These are phyloP conservation scores for Riparia riparia DNA, from an alignment of 2,113 vertebrate species.

Conservation along the genomic window DNA sequence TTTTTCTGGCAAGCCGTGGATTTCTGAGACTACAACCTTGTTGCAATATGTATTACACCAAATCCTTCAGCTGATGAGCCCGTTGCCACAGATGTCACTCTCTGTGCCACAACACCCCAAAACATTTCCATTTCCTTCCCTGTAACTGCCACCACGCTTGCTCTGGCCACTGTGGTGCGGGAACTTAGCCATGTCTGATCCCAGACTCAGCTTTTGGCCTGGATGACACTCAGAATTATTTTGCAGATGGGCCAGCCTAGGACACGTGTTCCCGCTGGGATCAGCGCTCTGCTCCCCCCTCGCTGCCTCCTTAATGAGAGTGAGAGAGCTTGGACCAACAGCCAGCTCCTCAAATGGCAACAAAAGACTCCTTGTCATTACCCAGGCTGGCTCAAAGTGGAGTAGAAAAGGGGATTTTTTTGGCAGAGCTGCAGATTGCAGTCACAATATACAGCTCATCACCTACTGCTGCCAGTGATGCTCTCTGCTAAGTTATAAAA, in stretches of 20 bases:
- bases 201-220: background rate
- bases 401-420: background rate
- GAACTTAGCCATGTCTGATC: background rate
- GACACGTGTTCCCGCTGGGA: background rate
- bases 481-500: background rate
- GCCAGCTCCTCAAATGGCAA: conserved; percentile 15
- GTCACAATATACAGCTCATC: background rate
- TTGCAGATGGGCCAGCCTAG: conserved; percentile 7
- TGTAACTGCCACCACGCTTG: background rate
- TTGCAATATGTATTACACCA: background rate
- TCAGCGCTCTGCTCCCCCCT: background rate
- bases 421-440: background rate
- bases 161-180: background rate
- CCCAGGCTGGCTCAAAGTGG: background rate
- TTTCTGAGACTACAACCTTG: background rate
- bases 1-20: background rate
- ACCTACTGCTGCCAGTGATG: background rate
- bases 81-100: background rate
- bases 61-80: background rate
- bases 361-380: conserved; percentile 14
- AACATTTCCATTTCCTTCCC: conserved; percentile 12
- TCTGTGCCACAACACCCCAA: background rate
- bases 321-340: background rate
- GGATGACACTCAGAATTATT: background rate
- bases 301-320: background rate